Evolutionary conservation across 2,888 invertebrate species (phyloP), one percentile per base, ranked within the genome.

Genomic region (Drosophila prolongata): DNA sequence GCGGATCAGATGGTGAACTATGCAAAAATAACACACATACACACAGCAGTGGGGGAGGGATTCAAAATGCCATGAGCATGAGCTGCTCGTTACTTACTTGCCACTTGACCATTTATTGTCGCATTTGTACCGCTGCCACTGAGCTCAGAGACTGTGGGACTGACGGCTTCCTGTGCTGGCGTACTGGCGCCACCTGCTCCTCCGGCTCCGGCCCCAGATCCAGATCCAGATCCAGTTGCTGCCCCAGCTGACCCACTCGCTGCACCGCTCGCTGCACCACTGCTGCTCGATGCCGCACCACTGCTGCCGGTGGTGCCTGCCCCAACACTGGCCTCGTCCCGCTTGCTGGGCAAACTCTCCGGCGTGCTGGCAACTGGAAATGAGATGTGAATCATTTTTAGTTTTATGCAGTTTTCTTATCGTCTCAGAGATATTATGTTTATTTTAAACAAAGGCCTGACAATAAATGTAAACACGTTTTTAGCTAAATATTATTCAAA

Each of bases 311-410:
- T 73, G 70, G 52, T 59, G 56, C 75, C 67, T 19, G 56, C 71
- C 89, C 91, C 79, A 70, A 74, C 77, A 64, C 74, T 82, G 70
- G 76, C 92, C 90, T 95, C 95, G 91, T 95, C 95, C 90, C 94
- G 94, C 80, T 94, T 90, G 37, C 66, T 73, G 91, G 93, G 91
- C 79, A 93, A 92, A 91, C 94, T 94, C 92, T 96, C 96, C 83
- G 96, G 96, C 80, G 96, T 96, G 93, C 96, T 96, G 93, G 96
- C 96, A 94, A 96, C 96, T 96, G 95, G 95, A 95, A 78, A 59
- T 50, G 38, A 74, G 30, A 84, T 74, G 56, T 16, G 54, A 73
- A 62, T 61, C 34, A 35, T 35, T 24, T 46, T 46, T 30, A 30
- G 30, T 30, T 8, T 2, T 1, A 30, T 8, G 30, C 8, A 30